Base-by-base conservation (phyloP, 1,140 invertebrate genomes). In the Papilio glaucus region DNA sequence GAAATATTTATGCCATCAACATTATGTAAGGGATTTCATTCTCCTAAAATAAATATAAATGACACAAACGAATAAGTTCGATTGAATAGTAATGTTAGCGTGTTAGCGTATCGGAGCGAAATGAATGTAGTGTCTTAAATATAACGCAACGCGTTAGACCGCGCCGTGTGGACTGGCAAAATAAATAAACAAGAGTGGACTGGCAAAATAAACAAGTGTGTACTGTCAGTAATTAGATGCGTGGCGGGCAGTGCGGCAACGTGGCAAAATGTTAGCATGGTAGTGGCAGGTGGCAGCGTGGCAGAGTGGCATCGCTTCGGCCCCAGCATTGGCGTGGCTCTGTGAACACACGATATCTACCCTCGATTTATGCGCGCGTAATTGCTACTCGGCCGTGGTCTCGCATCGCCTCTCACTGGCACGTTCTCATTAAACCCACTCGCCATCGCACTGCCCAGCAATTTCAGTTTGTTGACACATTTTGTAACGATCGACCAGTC, bases 371-470 rank as follows among this genome's bases (percentile, higher is more conserved):
- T 74, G 76, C 65, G 62, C 68, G 39, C 65, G 72, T 80, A 78
- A 80, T 80, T 76, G 71, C 78, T 53, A 67, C 70, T 72, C 69
- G 72, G 60, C 72, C 62, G 77, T 63, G 76, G 73, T 76, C 71
- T 61, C 76, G 71, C 73, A 69, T 67, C 67, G 49, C 24, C 72
- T 63, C 67, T 73, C 65, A 67, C 74, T 67, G 72, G 39, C 74
- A 72, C 72, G 68, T 73, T 80, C 78, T 76, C 74, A 80, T 80
- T 80, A 80, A 76, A 72, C 41, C 72, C 72, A 65, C 37, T 65
- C 62, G 9, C 60, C 13, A 61, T 65, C 29, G 62, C 29, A 33
- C 26, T 63, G 61, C 9, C 15, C 62, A 39, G 62, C 61, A 63
- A 63, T 63, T 63, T 63, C 37, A 63, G 61, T 63, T 38, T 63